These are phyloP conservation scores for Lithophane leautieri DNA, from an alignment of 2,888 invertebrate genomes.

Conservation along the genomic window DNA sequence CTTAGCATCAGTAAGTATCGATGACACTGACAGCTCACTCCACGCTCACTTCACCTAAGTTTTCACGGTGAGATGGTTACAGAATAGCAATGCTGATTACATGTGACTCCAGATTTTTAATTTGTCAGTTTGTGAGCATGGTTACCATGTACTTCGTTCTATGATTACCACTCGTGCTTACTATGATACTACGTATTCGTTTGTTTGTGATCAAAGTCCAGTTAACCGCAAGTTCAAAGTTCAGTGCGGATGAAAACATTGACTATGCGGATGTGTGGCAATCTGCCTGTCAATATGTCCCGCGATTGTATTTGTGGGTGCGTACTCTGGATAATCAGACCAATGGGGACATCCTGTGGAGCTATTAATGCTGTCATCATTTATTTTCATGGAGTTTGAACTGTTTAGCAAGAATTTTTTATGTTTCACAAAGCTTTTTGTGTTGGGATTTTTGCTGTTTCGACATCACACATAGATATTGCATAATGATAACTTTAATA, in stretches of 20 bases:
- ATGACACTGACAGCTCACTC: too few species aligned
- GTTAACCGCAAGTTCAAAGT: conserved; percentile 43
- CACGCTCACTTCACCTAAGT: too few species aligned
- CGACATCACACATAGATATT: too few species aligned
- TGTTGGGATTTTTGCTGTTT: not conserved
- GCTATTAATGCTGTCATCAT: not conserved
- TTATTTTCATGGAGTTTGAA: conserved; percentile 1
- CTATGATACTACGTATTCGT: not conserved
- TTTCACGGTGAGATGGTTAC: too few species aligned
- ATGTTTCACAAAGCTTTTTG: not conserved
- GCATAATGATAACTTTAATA: too few species aligned
- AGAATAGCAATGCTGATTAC: too few species aligned
- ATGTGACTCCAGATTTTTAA: too few species aligned
- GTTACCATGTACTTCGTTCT: not conserved
- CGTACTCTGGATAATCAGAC: conserved; percentile 35
- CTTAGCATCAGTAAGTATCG: too few species aligned
- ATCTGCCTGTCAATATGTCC: conserved; percentile 30
- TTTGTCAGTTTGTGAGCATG: too few species aligned
- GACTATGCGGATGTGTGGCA: conserved; percentile 46
- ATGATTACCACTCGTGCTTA: not conserved
- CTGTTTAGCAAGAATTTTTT: not conserved
- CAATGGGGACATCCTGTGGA: conserved; percentile 49
- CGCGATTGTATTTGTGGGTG: conserved; percentile 36
- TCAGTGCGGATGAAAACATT: conserved; percentile 42
- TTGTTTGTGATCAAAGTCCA: conserved; percentile 46